phyloP scores from a whole-genome alignment of 1,140 invertebrate species.

The Bacillus rossius region DNA sequence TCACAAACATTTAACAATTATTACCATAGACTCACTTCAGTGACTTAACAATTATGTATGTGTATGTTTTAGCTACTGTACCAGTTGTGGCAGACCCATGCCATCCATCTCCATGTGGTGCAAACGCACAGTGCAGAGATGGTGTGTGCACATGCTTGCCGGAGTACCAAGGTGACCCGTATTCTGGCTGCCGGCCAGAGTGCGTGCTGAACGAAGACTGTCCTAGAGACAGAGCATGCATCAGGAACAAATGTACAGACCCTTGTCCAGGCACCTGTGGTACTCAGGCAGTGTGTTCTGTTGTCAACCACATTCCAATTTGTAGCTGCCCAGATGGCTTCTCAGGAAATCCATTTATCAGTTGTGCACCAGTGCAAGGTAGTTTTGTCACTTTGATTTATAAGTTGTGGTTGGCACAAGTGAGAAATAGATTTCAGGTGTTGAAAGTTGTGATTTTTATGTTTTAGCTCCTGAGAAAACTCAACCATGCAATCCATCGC shows the following conservation, averaged over 20 bases:
- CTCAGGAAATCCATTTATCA: conserved; percentile 65
- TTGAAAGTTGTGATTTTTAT: too few relatives aligned
- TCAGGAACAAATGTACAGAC: conserved; percentile 62
- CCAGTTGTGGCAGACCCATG: conserved; percentile 46
- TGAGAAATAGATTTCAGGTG: too few relatives aligned
- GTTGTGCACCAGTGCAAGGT: conserved; percentile 41
- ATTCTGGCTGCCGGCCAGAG: conserved; percentile 65
- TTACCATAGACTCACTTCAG: too few relatives aligned
- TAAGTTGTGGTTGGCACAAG: too few relatives aligned
- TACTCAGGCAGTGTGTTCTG: conserved; percentile 62
- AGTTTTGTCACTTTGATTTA: too few relatives aligned
- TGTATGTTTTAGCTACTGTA: conserved; percentile 28
- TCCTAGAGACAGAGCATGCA: conserved; percentile 56
- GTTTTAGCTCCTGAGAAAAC: conserved; percentile 19
- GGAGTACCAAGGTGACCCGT: conserved; percentile 64
- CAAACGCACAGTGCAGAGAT: conserved; percentile 53
- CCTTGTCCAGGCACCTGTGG: conserved; percentile 70
- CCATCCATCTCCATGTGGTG: conserved; percentile 62
- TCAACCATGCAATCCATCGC: conserved; percentile 45
- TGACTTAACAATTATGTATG: conserved; percentile 1
- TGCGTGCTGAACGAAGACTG: conserved; percentile 68
- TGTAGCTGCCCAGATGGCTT: conserved; percentile 64
- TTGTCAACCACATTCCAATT: conserved; percentile 67
- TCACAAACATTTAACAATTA: too few relatives aligned
- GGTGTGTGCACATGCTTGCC: conserved; percentile 56